Conservation (phyloP, 2,888 invertebrate species). For the Eupsilia transversa region DNA sequence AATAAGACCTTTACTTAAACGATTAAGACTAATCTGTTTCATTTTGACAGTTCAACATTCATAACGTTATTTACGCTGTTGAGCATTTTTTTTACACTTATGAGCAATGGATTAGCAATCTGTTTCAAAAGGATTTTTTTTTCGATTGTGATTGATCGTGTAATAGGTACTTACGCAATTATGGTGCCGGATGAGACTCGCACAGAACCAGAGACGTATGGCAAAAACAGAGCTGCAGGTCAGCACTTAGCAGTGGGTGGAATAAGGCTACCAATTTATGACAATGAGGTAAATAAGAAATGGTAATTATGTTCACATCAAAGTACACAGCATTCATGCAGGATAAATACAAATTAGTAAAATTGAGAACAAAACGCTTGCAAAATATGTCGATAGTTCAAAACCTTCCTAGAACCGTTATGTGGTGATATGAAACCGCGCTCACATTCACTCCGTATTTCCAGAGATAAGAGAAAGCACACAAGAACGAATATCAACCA, state of each 20-base stretch:
- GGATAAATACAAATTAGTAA: not conserved
- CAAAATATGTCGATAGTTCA: constrained; percentile 6
- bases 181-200: too few species aligned
- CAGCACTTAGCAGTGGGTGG: not conserved
- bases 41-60: too few species aligned
- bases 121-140: too few species aligned
- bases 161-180: too few species aligned
- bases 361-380: not conserved
- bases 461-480: constrained; percentile 26
- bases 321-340: not conserved
- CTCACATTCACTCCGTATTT: constrained; percentile 23
- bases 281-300: not conserved
- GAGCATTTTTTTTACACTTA: too few species aligned
- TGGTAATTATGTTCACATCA: not conserved
- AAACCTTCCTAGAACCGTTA: constrained; percentile 6
- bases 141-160: too few species aligned
- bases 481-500: constrained; percentile 5
- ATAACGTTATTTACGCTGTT: too few species aligned
- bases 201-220: not conserved
- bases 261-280: not conserved
- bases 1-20: too few species aligned
- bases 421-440: not conserved
- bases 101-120: too few species aligned
- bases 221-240: not conserved
- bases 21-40: too few species aligned